Evolutionary conservation across 2,797 vertebrate species (phyloP).

Genomic region (Poeciliopsis infans): DNA sequence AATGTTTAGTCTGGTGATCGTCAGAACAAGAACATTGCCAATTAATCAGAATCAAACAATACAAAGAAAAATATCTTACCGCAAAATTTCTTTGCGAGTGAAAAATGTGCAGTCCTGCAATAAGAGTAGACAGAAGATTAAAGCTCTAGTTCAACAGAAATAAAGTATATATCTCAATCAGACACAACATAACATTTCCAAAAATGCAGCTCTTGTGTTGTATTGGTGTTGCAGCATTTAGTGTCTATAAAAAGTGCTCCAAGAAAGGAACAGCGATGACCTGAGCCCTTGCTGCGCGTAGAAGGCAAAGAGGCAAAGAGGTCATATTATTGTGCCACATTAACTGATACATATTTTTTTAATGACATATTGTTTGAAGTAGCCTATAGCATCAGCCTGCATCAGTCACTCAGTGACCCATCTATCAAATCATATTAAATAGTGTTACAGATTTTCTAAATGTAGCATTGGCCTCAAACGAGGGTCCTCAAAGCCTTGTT

Average conservation of each 20-base stretch:
- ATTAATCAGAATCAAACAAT: neutral
- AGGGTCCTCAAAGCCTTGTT: too few relatives aligned
- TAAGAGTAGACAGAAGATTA: conserved; percentile 41
- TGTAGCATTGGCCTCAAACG: neutral
- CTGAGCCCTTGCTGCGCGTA: neutral
- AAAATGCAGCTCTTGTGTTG: neutral
- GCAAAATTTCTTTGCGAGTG: conserved; percentile 97
- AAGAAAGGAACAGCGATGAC: neutral
- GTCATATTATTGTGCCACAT: neutral
- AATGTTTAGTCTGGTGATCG: neutral
- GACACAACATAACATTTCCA: neutral
- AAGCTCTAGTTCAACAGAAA: conserved; percentile 1
- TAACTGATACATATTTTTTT: neutral
- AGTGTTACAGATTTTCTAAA: conserved; percentile 12
- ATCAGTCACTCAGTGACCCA: conserved; percentile 17
- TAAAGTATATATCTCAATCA: neutral
- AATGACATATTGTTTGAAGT: neutral
- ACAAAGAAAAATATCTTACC: conserved; percentile 78
- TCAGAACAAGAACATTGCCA: neutral
- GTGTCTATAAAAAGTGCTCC: neutral
- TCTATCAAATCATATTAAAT: conserved; percentile 26
- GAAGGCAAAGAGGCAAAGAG: too few relatives aligned
- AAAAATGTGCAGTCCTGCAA: conserved; percentile 97
- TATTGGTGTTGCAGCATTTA: neutral
- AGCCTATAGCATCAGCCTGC: neutral